Evolutionary conservation across 2,113 vertebrate species (phyloP).

Genomic region (western clawed frog (Xenopus tropicalis)): DNA sequence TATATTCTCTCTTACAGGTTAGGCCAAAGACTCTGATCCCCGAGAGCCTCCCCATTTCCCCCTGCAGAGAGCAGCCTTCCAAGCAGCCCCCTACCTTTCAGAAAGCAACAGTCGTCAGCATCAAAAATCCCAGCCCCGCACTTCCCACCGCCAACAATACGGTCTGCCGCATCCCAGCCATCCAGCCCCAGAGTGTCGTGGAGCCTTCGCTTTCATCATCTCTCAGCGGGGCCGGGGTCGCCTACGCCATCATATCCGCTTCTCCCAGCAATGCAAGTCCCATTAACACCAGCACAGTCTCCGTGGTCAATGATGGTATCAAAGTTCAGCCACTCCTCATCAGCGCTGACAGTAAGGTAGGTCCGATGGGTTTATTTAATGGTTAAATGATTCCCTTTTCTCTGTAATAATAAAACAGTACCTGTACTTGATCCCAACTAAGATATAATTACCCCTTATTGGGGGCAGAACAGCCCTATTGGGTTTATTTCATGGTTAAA

Average conservation of each 20-base stretch:
- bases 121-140: conserved; percentile 82
- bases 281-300: conserved; percentile 62
- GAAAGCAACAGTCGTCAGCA: conserved; percentile 78
- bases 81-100: conserved; percentile 79
- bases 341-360: conserved; percentile 81
- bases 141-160: conserved; percentile 93
- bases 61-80: conserved; percentile 76
- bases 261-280: conserved; percentile 68
- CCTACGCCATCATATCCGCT: conserved; percentile 91
- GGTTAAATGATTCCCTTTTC: too few relatives aligned
- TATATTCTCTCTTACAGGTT: conserved; percentile 66
- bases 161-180: conserved; percentile 72
- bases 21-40: conserved; percentile 98
- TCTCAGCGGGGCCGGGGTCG: conserved; percentile 77
- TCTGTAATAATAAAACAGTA: too few relatives aligned
- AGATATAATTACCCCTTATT: too few relatives aligned
- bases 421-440: too few relatives aligned
- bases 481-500: too few relatives aligned
- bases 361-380: too few relatives aligned
- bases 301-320: conserved; percentile 75
- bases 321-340: conserved; percentile 84
- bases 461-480: too few relatives aligned
- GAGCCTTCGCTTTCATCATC: conserved; percentile 58
- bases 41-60: conserved; percentile 87
- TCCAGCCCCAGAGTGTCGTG: conserved; percentile 56